A percentile compares a stretch with the other conserved stretches of the same genome.
Conservation (phyloP, 35 echinoderm and acorn worm genomes). For the Apostichopus parvimensis region DNA sequence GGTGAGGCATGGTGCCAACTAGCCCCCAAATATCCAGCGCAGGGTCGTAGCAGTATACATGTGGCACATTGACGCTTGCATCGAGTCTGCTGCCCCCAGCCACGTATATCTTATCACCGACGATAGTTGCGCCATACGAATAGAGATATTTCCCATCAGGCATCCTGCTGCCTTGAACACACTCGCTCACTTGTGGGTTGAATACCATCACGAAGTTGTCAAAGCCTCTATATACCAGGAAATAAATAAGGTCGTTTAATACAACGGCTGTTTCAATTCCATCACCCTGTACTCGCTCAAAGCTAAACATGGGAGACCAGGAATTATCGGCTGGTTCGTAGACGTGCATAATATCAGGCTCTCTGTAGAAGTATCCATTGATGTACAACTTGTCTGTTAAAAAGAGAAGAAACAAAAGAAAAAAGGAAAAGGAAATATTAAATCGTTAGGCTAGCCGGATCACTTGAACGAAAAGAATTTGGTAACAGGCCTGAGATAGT, state of each 20-base stretch:
- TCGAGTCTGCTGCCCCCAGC: constrained; percentile 93
- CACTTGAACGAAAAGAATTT: too few relatives aligned
- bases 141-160: constrained; percentile 91
- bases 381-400: constrained; percentile 78
- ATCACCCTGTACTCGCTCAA: constrained; percentile 84
- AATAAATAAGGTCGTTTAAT: constrained; percentile 86
- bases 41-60: constrained; percentile 84
- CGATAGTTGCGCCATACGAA: constrained; percentile 85
- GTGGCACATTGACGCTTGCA: constrained; percentile 83
- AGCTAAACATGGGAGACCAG: constrained; percentile 85
- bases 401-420: not conserved
- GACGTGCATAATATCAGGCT: constrained; percentile 96
- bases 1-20: constrained; percentile 75
- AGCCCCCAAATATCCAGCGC: constrained; percentile 84
- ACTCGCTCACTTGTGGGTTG: constrained; percentile 71
- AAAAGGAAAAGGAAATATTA: not conserved
- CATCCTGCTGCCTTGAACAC: constrained; percentile 53
- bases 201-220: constrained; percentile 89
- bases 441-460: not conserved
- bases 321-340: constrained; percentile 81
- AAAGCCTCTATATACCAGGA: constrained; percentile 87
- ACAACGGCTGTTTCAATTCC: constrained; percentile 94
- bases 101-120: constrained; percentile 84
- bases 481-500: not conserved
- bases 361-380: constrained; percentile 96